phyloP scores from a whole-genome alignment of 1,140 invertebrate species.

The Meloidogyne chitwoodi region DNA sequence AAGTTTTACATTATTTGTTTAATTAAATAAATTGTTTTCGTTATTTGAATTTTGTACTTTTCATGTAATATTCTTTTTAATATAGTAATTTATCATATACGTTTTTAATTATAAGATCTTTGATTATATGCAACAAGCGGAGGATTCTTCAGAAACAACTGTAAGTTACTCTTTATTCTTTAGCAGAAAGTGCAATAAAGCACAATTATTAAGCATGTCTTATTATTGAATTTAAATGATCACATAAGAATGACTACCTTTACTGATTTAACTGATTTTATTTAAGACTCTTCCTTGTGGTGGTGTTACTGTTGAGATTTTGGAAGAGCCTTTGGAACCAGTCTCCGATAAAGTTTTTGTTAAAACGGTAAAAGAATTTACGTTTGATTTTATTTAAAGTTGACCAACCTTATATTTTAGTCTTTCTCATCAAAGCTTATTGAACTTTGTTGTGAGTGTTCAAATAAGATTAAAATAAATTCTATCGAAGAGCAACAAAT shows the following conservation, averaged over 20 bases:
- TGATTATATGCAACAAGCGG: no score
- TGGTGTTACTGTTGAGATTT: background rate
- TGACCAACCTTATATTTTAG: background rate
- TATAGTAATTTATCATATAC: background rate
- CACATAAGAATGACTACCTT: no score
- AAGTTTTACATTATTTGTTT: background rate
- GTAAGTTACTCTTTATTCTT: no score
- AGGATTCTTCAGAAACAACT: no score
- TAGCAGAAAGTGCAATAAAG: no score
- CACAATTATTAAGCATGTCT: no score
- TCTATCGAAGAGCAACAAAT: background rate
- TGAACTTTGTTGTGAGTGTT: constrained; percentile 2
- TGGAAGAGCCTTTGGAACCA: background rate
- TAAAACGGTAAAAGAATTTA: background rate
- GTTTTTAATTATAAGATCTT: no score
- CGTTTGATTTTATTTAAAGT: background rate
- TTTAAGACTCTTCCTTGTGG: background rate
- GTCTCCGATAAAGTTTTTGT: background rate
- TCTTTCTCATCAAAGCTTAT: background rate
- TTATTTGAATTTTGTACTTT: background rate
- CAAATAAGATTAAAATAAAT: background rate
- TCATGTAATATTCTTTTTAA: background rate
- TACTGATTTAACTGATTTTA: no score
- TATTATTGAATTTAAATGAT: no score
- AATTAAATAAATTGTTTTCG: background rate